Base-by-base conservation (phyloP, 2,888 invertebrate genomes). In the Sesia bembeciformis region DNA sequence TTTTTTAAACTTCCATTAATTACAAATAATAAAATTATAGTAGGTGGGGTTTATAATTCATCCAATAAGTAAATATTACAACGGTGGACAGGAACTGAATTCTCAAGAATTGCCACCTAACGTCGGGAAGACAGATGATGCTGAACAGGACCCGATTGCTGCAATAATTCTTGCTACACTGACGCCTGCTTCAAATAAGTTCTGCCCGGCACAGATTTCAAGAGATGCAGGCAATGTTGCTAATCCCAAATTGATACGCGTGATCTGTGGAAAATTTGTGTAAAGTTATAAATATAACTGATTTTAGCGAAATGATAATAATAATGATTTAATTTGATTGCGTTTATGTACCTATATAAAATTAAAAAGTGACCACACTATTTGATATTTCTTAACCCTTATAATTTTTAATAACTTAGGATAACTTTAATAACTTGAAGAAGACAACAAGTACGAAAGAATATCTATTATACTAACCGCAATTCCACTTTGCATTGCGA, bases 81-180 rank as follows among this genome's bases (percentile, higher is more conserved):
- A 23, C 23, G 23, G 23, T 23, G 23, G 23, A 23, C 1, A 23
- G 23, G 23, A 23, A 23, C 23, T 46, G 4, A 23, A 23, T n/a
- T 7, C 23, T 46, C 46, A 46, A 8, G 46, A 46, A 23, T 46
- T 46, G 8, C n/a, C 4, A 46, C 8, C 4, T 8, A 46, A 23
- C n/a, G 46, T 8, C 7, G 69, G 60, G 54, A 74, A 74, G 40
- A 81, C 58, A 0, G 78, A 74, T 7, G 65, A 63, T 4, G 76
- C 78, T 0, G 85, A 80, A 58, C 88, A 89, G 23, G 70, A 67
- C 7, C 84, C 81, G 23, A 86, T 70, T 8, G 81, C 78, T 60
- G 81, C 66, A 23, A 86, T 60, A n/a, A 86, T 70, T 55, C 66
- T 78, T n/a, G 77, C 77, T 0, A 81, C 76, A 5, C 68, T 66